Base-by-base conservation (phyloP, 1,140 invertebrate genomes). In the Elysia chlorotica region DNA sequence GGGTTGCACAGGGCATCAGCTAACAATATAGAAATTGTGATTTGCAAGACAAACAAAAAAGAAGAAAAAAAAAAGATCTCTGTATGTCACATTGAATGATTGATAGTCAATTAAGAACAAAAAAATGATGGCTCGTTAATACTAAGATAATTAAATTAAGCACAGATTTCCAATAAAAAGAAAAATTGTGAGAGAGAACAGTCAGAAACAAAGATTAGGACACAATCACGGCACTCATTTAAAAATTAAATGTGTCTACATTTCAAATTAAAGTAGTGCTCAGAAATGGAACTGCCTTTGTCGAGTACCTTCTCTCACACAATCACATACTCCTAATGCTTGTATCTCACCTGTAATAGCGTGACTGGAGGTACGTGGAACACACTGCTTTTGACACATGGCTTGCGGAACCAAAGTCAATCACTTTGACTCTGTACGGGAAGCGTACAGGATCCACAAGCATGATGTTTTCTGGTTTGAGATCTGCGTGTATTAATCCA, bases 401-500 rank as follows among this genome's bases (percentile, higher is more conserved):
- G 48, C 96, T 97, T 28, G 98, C 98, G 79, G 96, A 99, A 75
- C 98, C 98, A 90, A 99, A 99, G 90, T 99, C 98, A 81, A 99
- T 99, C 6, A 99, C 96, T 91, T 98, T 98, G 23, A 91, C 82
- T 48, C 96, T 91, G 88, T 98, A 99, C 0, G 98, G 98, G 85
- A 99, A 97, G 74, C 97, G 92, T 35, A 93, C 92, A 36, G 98
- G 98, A 89, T 99, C 97, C 66, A 99, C 96, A 81, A 99, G 89
- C 98, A 99, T 99, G 81, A 99, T 99, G 88, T 99, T 99, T 89
- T 99, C 98, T 14, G 98, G 98, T 89, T 99, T 99, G 76, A 99
- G 89, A 89, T 99, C 98, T 66, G 98, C 98, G 90, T 99, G 98
- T 86, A 99, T 99, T 79, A 99, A 90, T 73, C 97, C 97, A 82